phyloP scores from a whole-genome alignment of 2,888 invertebrate species.

The Mimachlamys varia region DNA sequence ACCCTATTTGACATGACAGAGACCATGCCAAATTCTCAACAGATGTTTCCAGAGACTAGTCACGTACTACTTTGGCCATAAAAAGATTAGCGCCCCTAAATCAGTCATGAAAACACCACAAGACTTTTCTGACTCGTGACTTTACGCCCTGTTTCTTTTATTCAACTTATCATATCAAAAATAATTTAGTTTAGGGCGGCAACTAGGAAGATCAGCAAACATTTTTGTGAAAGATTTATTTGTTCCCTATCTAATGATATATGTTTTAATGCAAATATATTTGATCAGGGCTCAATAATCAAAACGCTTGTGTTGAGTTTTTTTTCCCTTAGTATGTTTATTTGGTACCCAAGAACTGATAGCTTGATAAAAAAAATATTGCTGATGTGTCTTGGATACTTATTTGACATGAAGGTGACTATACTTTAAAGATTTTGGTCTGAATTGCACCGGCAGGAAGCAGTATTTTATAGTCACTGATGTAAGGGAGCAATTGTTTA shows the following conservation, averaged over 20 bases:
- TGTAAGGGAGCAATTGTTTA: no score
- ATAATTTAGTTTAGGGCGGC: background rate
- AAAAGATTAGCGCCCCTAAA: conserved; percentile 8
- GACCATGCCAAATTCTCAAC: conserved; percentile 17
- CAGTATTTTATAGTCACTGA: no score
- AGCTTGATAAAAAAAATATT: no score
- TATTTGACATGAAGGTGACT: no score
- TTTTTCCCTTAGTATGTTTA: no score
- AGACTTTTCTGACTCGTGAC: background rate
- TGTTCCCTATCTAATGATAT: background rate
- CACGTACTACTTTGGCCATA: conserved; percentile 9
- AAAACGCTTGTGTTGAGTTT: no score
- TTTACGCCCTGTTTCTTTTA: background rate
- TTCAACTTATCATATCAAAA: background rate
- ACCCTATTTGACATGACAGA: background rate
- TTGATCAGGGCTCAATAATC: no score
- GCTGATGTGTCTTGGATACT: no score
- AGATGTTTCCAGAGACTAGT: background rate
- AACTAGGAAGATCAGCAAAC: background rate
- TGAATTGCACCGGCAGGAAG: no score
- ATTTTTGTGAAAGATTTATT: background rate
- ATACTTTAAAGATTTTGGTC: no score
- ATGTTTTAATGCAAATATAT: background rate
- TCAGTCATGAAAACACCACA: background rate
- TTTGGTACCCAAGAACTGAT: no score